Evolutionary conservation across 2,113 vertebrate genomes (phyloP).

Genomic region (Corynorhinus townsendii): DNA sequence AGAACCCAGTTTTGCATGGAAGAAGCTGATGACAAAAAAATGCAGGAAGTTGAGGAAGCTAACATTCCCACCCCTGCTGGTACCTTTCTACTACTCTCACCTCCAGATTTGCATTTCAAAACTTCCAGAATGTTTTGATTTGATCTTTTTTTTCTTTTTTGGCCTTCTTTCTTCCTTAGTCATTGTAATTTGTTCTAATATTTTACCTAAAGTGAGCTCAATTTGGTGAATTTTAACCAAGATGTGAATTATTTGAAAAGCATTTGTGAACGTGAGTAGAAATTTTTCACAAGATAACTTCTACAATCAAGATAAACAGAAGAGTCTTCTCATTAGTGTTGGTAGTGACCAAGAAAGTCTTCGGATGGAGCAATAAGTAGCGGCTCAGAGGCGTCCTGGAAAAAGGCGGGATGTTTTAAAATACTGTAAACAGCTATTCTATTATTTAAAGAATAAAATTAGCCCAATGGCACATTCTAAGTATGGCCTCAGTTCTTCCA

Average conservation of each 20-base stretch:
- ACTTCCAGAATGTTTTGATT: background rate
- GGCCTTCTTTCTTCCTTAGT: background rate
- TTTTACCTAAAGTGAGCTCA: background rate
- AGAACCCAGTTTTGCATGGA: background rate
- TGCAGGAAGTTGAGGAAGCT: background rate
- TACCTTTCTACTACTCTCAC: background rate
- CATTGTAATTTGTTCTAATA: background rate
- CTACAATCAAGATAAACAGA: background rate
- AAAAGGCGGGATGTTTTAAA: conserved; percentile 42
- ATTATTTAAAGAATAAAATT: conserved; percentile 58
- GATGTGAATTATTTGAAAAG: background rate
- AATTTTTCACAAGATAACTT: background rate
- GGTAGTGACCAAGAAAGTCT: background rate
- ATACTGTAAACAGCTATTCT: conserved; percentile 56
- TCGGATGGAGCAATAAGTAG: background rate
- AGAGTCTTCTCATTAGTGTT: background rate
- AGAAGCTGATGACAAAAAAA: conserved; percentile 15
- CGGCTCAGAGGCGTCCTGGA: background rate
- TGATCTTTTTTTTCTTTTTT: background rate
- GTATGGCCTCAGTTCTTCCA: conserved; percentile 33
- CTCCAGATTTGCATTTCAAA: conserved; percentile 10
- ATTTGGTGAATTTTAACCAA: conserved; percentile 23
- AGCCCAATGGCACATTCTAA: conserved; percentile 40
- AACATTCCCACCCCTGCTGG: background rate
- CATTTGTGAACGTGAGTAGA: background rate